phyloP scores from a whole-genome alignment of 2,888 invertebrate genomes.

The Creontiades dilutus region DNA sequence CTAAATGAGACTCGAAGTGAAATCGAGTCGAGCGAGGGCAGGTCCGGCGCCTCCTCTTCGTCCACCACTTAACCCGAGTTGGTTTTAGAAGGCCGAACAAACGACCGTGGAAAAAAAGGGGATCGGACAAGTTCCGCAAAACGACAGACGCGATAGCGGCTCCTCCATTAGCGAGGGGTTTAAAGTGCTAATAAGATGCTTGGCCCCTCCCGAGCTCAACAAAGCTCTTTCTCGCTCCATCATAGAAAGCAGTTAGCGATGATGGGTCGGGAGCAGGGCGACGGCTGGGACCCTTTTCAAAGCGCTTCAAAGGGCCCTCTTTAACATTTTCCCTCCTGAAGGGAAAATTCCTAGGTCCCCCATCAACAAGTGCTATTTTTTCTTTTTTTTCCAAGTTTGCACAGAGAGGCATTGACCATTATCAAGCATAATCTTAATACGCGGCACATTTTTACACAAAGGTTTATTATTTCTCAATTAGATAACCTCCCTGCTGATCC shows the following conservation, averaged over 20 bases:
- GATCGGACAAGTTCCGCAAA: not conserved
- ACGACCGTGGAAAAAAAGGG: not conserved
- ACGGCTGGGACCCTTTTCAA: not conserved
- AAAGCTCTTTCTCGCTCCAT: slow-evolving; percentile 25
- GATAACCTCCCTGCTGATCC: too few relatives aligned
- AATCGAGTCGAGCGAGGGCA: too few relatives aligned
- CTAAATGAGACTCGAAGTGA: too few relatives aligned
- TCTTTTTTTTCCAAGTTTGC: too few relatives aligned
- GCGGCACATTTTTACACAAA: too few relatives aligned
- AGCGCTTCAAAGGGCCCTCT: not conserved
- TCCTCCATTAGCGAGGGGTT: slow-evolving; percentile 46
- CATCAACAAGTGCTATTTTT: slow-evolving; percentile 3
- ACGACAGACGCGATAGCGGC: not conserved
- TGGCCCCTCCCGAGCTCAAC: slow-evolving; percentile 35
- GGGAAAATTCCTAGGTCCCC: not conserved
- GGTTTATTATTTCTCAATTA: too few relatives aligned
- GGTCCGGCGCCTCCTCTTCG: too few relatives aligned
- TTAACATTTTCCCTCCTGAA: not conserved
- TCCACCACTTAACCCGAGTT: not conserved
- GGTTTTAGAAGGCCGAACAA: not conserved
- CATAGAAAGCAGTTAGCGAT: not conserved
- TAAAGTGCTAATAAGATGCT: slow-evolving; percentile 55
- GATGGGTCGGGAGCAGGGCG: not conserved
- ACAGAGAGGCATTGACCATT: too few relatives aligned
- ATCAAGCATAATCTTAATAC: too few relatives aligned